These are phyloP conservation scores for Aethes cnicana DNA, from an alignment of 2,888 invertebrate species.

Conservation along the genomic window DNA sequence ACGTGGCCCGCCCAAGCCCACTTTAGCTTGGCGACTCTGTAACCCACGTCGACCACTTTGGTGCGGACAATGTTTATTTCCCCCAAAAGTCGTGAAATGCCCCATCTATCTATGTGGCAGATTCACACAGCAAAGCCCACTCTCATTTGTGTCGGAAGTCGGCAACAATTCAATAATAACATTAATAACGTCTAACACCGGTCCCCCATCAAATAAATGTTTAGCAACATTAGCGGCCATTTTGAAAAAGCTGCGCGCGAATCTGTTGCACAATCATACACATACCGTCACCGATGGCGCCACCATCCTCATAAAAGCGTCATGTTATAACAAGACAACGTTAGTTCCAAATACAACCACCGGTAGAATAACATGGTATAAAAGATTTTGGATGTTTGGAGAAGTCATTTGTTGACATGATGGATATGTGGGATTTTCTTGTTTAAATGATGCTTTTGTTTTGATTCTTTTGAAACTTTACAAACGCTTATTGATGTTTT, in stretches of 20 bases:
- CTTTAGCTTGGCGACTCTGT: too few relatives aligned
- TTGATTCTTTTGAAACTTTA: constrained; percentile 24
- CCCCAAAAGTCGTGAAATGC: too few relatives aligned
- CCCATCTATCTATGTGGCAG: neutral
- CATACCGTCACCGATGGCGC: neutral
- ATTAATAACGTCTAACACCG: constrained; percentile 76
- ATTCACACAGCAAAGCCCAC: neutral
- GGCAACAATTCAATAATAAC: constrained; percentile 76
- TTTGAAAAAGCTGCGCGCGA: constrained; percentile 64
- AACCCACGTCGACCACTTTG: too few relatives aligned
- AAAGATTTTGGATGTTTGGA: constrained; percentile 67
- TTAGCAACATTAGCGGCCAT: constrained; percentile 73
- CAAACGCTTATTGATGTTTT: constrained; percentile 4
- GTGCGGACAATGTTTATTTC: too few relatives aligned
- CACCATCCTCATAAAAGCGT: neutral
- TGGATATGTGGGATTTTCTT: constrained; percentile 37
- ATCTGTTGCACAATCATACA: constrained; percentile 42
- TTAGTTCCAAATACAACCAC: neutral
- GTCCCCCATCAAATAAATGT: constrained; percentile 72
- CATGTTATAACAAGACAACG: constrained; percentile 29
- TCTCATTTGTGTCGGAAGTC: constrained; percentile 5
- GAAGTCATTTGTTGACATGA: constrained; percentile 69
- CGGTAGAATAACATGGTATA: constrained; percentile 25
- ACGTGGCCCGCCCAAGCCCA: too few relatives aligned
- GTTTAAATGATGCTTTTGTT: constrained; percentile 35